Conservation (phyloP, 1,140 invertebrate genomes). For the Cyclargus thomasi region DNA sequence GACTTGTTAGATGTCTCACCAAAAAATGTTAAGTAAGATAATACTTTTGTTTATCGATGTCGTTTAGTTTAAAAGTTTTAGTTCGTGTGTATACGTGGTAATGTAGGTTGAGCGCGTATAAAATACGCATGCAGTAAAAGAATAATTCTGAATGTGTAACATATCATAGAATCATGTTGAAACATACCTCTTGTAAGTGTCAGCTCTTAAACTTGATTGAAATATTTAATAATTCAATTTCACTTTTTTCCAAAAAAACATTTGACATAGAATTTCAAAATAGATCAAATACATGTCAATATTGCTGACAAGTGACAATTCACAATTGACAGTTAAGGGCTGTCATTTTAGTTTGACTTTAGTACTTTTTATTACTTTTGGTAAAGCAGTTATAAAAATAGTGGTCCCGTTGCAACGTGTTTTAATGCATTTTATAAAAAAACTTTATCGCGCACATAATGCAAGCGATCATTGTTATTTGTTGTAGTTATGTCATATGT, state of each 20-base stretch:
- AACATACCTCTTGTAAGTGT: too few relatives aligned
- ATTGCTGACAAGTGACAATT: not conserved
- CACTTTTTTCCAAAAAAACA: not conserved
- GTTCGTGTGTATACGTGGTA: slow-evolving; percentile 25
- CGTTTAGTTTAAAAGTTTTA: not conserved
- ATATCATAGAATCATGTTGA: not conserved
- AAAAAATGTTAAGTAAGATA: not conserved
- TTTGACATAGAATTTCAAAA: not conserved
- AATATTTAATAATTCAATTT: not conserved
- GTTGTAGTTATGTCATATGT: too few relatives aligned
- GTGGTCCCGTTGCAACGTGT: too few relatives aligned
- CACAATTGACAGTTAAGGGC: not conserved
- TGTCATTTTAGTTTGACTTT: too few relatives aligned
- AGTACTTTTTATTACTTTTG: too few relatives aligned
- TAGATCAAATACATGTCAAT: too few relatives aligned
- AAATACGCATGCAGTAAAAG: not conserved
- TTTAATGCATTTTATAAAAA: too few relatives aligned
- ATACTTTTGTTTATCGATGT: not conserved
- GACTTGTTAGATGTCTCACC: not conserved
- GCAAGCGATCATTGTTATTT: too few relatives aligned
- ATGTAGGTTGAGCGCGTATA: not conserved
- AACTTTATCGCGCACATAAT: too few relatives aligned
- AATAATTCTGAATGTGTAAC: not conserved
- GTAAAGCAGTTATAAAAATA: too few relatives aligned
- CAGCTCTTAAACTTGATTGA: not conserved